phyloP scores from a whole-genome alignment of 2,113 vertebrate genomes.

The Buteo buteo region DNA sequence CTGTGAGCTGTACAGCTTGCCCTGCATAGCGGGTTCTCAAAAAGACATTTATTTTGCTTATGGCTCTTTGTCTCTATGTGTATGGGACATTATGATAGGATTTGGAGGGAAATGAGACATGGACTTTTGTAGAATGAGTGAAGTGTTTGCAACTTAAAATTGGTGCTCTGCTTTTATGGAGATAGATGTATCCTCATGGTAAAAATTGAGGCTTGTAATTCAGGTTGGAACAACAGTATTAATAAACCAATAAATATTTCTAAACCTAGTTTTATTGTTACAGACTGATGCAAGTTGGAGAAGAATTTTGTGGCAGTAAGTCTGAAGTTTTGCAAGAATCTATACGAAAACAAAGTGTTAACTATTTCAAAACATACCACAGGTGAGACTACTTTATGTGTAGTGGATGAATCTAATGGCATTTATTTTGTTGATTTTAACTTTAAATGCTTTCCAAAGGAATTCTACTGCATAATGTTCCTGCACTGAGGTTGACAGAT shows the following conservation, averaged over 20 bases:
- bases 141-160: background rate
- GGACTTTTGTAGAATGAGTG: background rate
- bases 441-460: background rate
- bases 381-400: conserved; percentile 74
- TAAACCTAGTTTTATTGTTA: background rate
- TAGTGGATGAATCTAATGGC: background rate
- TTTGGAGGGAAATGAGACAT: background rate
- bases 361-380: conserved; percentile 99
- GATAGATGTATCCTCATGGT: background rate
- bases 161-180: background rate
- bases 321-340: conserved; percentile 98
- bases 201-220: background rate
- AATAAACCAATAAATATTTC: background rate
- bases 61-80: background rate
- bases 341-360: conserved; percentile 94
- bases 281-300: conserved; percentile 96
- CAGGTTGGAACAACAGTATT: background rate
- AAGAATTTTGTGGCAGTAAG: conserved; percentile 96
- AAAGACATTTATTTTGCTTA: background rate
- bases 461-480: background rate
- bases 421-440: background rate
- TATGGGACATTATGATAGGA: background rate
- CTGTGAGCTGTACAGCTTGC: background rate
- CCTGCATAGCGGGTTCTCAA: background rate
- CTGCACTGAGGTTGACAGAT: background rate